Conservation (phyloP, 2,888 invertebrate species). For the Saturnia pavonia region DNA sequence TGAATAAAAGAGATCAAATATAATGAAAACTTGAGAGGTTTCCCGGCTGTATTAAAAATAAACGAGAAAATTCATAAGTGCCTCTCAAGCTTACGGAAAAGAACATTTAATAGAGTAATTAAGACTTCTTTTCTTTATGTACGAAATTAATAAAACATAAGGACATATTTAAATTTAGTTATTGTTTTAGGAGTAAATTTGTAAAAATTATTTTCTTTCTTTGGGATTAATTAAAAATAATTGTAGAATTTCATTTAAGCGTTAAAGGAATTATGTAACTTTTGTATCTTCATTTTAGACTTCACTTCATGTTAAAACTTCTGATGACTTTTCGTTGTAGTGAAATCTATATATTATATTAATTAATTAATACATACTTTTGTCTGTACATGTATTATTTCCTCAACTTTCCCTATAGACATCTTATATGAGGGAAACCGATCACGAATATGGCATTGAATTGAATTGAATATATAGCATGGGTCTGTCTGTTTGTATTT, state of each 20-base stretch:
- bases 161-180: neutral
- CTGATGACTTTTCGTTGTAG: neutral
- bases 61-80: conserved; percentile 19
- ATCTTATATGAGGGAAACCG: too few species aligned
- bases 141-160: neutral
- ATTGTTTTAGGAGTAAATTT: neutral
- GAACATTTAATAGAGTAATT: neutral
- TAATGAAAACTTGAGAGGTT: conserved; percentile 41
- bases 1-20: conserved; percentile 43
- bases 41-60: conserved; percentile 26
- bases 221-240: neutral
- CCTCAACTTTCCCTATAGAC: too few species aligned
- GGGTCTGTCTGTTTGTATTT: too few species aligned
- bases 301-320: neutral
- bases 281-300: neutral
- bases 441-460: too few species aligned
- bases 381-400: neutral
- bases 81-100: conserved; percentile 11
- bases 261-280: neutral
- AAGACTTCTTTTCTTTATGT: neutral
- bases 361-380: neutral
- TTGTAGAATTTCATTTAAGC: neutral
- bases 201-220: neutral
- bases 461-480: too few species aligned
- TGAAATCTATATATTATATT: neutral